Base-by-base conservation (phyloP, 2,888 invertebrate species). In the Hesperia comma region DNA sequence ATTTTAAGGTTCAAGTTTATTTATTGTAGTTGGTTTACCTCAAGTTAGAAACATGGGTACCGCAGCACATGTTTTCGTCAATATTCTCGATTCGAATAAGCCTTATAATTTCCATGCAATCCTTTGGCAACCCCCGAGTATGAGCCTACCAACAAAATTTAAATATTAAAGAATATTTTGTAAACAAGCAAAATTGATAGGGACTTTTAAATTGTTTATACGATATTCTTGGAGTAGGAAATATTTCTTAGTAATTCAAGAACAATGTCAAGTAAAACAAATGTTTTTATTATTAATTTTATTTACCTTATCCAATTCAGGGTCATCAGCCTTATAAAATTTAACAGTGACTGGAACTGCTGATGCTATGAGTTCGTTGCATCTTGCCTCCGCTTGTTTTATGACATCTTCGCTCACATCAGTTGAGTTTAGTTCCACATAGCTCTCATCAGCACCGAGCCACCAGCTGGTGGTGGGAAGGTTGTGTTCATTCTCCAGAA, bases 11-110 rank as follows among this genome's bases (percentile, higher is more conserved):
- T 26, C 5, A 26, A 2, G 26, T 4, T 26, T 26, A 26, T 26
- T 26, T 26, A 4, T 26, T 26, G 26, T 2, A 26, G 3, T 17
- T 0, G 19, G 33, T 8, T 0, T 73, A 93, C 93, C 95, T 94
- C 37, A 97, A 88, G 83, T 96, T 97, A 5, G 94, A 92, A 0
- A 98, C 97, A 80, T 98, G 98, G 0, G 98, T 98, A 1, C 98
- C 98, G 85, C 98, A 98, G 80, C 98, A 98, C 94, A 97, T 95
- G 77, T 97, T 97, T 68, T 94, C 94, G 73, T 98, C 97, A 55
- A 97, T 86, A 19, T 94, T 94, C 41, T 95, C 95, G 68, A 98
- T 98, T 61, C 94, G 94, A 41, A 98, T 94, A 2, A 98, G 95
- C 61, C 98, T 91, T 14, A 97, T 95, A 26, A 95, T 94, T 0